Conservation (phyloP, 2,888 invertebrate genomes). For the Ptychoptera contaminata region DNA sequence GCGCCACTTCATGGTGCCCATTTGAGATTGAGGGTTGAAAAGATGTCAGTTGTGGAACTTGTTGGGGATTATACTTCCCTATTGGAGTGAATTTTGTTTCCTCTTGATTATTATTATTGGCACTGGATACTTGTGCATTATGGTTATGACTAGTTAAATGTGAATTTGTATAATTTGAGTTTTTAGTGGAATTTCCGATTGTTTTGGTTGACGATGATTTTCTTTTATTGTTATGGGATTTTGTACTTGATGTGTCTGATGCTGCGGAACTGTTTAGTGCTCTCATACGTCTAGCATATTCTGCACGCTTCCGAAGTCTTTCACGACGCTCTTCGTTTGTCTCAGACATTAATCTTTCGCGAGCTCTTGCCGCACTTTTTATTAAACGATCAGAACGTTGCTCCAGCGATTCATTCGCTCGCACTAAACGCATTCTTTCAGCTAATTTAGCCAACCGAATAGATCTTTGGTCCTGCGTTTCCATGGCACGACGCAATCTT, state of each 20-base stretch:
- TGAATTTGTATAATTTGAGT: too few species aligned
- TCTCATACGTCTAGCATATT: constrained; percentile 32
- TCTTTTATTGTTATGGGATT: not conserved
- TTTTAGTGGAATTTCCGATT: too few species aligned
- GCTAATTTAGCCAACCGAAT: constrained; percentile 28
- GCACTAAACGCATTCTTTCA: constrained; percentile 28
- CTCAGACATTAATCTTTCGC: constrained; percentile 28
- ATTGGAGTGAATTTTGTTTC: constrained; percentile 15
- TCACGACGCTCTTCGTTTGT: constrained; percentile 28
- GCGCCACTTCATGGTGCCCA: too few species aligned
- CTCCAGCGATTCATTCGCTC: constrained; percentile 27
- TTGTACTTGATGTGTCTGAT: not conserved
- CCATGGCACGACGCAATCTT: constrained; percentile 29
- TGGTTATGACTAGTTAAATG: too few species aligned
- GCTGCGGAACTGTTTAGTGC: constrained; percentile 19
- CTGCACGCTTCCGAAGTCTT: constrained; percentile 30
- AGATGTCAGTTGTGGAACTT: constrained; percentile 16
- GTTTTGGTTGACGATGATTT: too few species aligned
- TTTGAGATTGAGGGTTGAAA: constrained; percentile 19
- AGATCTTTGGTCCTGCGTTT: constrained; percentile 26
- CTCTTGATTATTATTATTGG: constrained; percentile 1
- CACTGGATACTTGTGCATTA: constrained; percentile 3
- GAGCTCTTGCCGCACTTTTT: constrained; percentile 28
- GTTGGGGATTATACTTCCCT: constrained; percentile 9
- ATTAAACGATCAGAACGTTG: constrained; percentile 27